Conservation (phyloP, 2,888 invertebrate genomes). For the Noctua pronuba region DNA sequence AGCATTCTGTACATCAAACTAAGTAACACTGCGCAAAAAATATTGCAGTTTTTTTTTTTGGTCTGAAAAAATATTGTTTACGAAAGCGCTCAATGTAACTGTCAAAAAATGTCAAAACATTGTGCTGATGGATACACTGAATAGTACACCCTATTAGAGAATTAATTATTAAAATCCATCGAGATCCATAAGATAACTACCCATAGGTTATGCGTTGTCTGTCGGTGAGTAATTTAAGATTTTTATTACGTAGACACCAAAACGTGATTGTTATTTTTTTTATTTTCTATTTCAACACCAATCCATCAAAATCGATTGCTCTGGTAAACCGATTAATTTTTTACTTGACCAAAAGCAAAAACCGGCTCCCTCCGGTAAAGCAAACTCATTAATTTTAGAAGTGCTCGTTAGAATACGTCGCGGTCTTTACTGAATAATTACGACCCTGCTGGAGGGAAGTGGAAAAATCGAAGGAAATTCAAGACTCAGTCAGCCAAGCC, state of each 20-base stretch:
- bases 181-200: too few relatives aligned
- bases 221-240: not conserved
- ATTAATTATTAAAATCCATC: not conserved
- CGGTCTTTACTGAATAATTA: slow-evolving; percentile 63
- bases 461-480: slow-evolving; percentile 31
- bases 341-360: slow-evolving; percentile 38
- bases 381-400: slow-evolving; percentile 67
- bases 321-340: slow-evolving; percentile 14
- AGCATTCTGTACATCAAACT: too few relatives aligned
- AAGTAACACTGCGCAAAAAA: not conserved
- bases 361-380: slow-evolving; percentile 35
- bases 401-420: slow-evolving; percentile 59
- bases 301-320: slow-evolving; percentile 24
- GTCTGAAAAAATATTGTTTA: not conserved
- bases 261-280: not conserved
- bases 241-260: not conserved
- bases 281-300: not conserved
- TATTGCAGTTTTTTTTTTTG: not conserved
- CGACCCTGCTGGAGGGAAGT: slow-evolving; percentile 44
- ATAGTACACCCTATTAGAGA: not conserved
- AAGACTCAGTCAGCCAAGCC: slow-evolving; percentile 15
- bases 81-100: too few relatives aligned
- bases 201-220: too few relatives aligned
- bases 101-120: too few relatives aligned
- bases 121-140: not conserved